Percentiles rank a stretch among this genome's conserved stretches.
phyloP scores from a whole-genome alignment of 2,797 vertebrate species.

The Poecile montanus region DNA sequence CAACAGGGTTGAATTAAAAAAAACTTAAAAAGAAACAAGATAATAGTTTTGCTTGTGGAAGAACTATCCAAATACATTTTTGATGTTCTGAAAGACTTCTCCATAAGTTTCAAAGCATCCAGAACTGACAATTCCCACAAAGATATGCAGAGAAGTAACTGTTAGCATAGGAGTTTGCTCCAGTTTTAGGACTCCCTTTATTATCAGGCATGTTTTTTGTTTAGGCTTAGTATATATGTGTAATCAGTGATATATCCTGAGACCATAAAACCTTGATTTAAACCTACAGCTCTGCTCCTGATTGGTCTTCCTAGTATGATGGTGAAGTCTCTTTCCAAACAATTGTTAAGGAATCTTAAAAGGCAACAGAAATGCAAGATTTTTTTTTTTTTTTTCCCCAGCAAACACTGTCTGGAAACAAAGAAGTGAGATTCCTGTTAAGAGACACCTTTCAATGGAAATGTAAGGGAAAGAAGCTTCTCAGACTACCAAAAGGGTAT shows the following conservation, averaged over 20 bases:
- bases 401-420: background rate
- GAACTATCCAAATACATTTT: background rate
- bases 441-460: background rate
- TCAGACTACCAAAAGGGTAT: background rate
- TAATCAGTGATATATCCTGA: background rate
- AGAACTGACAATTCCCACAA: background rate
- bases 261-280: background rate
- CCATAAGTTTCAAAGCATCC: background rate
- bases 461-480: background rate
- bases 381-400: background rate
- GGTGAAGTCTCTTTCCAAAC: background rate
- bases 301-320: accelerated
- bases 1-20: background rate
- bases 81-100: background rate
- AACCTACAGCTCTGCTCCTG: background rate
- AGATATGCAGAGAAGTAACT: background rate
- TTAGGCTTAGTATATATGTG: accelerated
- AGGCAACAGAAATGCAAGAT: background rate
- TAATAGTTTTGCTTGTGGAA: background rate
- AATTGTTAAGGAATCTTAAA: background rate
- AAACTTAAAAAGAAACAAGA: background rate
- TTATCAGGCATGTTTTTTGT: background rate
- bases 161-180: background rate
- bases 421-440: background rate
- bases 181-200: background rate